Percentiles rank a stretch among this genome's conserved stretches.
Conservation (phyloP, 1,140 invertebrate genomes). For the Alviniconcha marisindica region DNA sequence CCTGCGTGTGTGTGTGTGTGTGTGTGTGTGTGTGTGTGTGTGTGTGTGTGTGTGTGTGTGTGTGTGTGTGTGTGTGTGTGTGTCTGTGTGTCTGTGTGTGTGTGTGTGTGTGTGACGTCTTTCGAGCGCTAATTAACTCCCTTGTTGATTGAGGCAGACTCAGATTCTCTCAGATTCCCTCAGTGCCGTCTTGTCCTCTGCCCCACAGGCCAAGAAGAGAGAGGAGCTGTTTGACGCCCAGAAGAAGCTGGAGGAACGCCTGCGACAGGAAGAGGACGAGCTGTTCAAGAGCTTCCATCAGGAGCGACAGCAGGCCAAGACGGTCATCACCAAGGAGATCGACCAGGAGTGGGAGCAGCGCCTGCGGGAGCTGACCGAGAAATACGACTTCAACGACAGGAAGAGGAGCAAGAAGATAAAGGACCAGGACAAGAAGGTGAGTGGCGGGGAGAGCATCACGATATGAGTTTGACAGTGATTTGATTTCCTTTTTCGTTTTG, state of each 20-base stretch:
- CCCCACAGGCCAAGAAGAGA: constrained; percentile 66
- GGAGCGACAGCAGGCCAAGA: constrained; percentile 63
- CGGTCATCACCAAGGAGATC: constrained; percentile 70
- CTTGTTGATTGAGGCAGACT: too few species aligned
- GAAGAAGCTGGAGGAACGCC: constrained; percentile 69
- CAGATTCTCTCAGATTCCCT: too few species aligned
- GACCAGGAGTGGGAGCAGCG: constrained; percentile 74
- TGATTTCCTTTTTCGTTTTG: too few species aligned
- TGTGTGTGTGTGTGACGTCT: background rate
- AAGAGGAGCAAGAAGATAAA: constrained; percentile 69
- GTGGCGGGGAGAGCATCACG: too few species aligned
- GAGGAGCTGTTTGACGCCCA: constrained; percentile 72
- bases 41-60: constrained; percentile 25
- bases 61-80: constrained; percentile 21
- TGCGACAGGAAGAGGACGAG: constrained; percentile 72
- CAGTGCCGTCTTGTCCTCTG: too few species aligned
- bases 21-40: constrained; percentile 4
- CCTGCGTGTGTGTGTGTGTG: too few species aligned
- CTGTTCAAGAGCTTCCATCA: constrained; percentile 65
- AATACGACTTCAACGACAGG: constrained; percentile 69
- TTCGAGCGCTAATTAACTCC: too few species aligned
- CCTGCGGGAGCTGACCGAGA: constrained; percentile 70
- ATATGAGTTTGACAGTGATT: too few species aligned
- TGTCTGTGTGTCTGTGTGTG: constrained; percentile 9
- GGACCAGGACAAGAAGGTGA: constrained; percentile 70